phyloP scores from a whole-genome alignment of 1,140 invertebrate genomes.

The Arion vulgaris region DNA sequence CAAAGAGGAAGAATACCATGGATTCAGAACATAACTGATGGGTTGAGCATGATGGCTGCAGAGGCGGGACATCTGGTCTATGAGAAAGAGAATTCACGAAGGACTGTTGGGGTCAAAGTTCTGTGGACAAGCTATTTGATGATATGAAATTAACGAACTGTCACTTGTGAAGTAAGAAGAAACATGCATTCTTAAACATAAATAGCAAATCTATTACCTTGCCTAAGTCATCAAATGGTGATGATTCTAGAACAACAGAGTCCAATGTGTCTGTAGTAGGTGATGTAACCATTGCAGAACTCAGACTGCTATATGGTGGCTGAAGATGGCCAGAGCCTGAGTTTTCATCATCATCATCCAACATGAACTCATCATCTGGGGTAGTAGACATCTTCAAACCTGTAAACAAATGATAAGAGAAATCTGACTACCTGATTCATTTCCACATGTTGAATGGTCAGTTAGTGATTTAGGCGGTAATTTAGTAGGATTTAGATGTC shows the following conservation, averaged over 20 bases:
- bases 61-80: too few relatives aligned
- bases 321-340: slow-evolving; percentile 21
- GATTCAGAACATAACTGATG: too few relatives aligned
- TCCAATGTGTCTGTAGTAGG: slow-evolving; percentile 67
- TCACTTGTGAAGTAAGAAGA: not conserved
- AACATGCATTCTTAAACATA: not conserved
- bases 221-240: slow-evolving; percentile 54
- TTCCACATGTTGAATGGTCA: too few relatives aligned
- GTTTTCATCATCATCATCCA: slow-evolving; percentile 41
- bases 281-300: slow-evolving; percentile 30
- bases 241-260: slow-evolving; percentile 62
- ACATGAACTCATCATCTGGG: slow-evolving; percentile 50
- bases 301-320: slow-evolving; percentile 21
- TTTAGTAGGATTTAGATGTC: too few relatives aligned
- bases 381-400: slow-evolving; percentile 45
- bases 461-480: too few relatives aligned
- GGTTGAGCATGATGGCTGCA: too few relatives aligned
- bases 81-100: too few relatives aligned
- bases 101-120: too few relatives aligned
- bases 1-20: too few relatives aligned
- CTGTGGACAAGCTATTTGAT: too few relatives aligned
- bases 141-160: too few relatives aligned
- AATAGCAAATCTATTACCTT: slow-evolving; percentile 12
- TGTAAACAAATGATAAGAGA: not conserved
- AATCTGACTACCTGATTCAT: too few relatives aligned